A percentile compares a stretch with the other conserved stretches of the same genome.
Evolutionary conservation across 1,140 invertebrate genomes (phyloP).

Genomic region (Drosophila kurseongensis): DNA sequence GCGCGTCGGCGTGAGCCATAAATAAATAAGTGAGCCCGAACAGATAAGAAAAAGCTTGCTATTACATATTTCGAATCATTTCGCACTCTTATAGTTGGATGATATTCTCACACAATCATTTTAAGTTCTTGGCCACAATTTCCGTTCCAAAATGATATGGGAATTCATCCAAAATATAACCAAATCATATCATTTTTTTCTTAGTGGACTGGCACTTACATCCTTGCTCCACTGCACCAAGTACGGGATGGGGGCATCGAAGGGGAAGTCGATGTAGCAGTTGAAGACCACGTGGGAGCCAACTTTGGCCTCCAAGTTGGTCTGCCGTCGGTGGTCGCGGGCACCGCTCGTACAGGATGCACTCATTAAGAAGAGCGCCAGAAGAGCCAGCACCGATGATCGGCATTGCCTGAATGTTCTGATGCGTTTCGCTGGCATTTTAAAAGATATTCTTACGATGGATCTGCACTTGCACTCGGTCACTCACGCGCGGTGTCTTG

Average conservation of each 20-base stretch:
- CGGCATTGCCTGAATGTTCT: conserved; percentile 18
- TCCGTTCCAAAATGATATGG: too few species aligned
- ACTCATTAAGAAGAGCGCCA: conserved; percentile 63
- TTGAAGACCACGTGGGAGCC: conserved; percentile 95
- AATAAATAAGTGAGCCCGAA: conserved; percentile 26
- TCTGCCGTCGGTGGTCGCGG: conserved; percentile 86
- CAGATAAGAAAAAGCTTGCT: background rate
- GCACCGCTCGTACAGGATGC: conserved; percentile 69
- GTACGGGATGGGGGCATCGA: conserved; percentile 94
- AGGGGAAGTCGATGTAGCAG: conserved; percentile 96
- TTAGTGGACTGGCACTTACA: conserved; percentile 86
- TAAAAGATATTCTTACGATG: background rate
- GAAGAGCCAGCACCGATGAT: conserved; percentile 8
- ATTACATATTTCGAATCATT: background rate
- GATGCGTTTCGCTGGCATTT: conserved; percentile 28
- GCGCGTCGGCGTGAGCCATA: conserved; percentile 27
- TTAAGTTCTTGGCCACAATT: too few species aligned
- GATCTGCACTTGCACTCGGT: conserved; percentile 42
- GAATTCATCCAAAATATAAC: too few species aligned
- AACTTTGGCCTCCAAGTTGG: conserved; percentile 91
- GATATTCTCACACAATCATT: too few species aligned
- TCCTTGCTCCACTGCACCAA: conserved; percentile 96
- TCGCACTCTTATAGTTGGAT: too few species aligned
- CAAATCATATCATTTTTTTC: too few species aligned
- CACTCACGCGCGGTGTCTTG: conserved; percentile 27